These are phyloP conservation scores for Arrhopalites spinosus DNA, from an alignment of 2,888 invertebrate species.

Conservation along the genomic window DNA sequence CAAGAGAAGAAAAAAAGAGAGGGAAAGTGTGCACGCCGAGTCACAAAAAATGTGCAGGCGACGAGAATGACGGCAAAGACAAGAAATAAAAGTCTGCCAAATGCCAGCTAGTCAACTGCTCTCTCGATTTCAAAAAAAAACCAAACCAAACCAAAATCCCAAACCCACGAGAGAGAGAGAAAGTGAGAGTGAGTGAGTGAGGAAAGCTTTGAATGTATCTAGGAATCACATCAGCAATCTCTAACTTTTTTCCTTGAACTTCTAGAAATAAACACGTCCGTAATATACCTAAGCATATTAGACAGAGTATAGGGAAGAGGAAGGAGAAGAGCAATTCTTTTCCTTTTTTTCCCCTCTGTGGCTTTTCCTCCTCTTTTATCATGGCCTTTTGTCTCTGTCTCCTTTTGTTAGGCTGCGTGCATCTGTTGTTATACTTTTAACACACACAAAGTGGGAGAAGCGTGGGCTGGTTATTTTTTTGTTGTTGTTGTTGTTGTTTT, in stretches of 20 bases:
- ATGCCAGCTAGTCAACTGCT: neutral
- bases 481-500: no score
- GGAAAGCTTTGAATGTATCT: neutral
- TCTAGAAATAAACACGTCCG: neutral
- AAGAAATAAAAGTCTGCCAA: conserved; percentile 1
- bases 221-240: no score
- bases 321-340: neutral
- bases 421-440: no score
- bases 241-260: no score
- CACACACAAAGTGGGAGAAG: no score
- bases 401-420: no score
- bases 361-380: neutral
- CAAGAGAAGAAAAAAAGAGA: neutral
- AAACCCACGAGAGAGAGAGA: neutral
- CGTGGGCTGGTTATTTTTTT: no score
- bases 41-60: neutral
- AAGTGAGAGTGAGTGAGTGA: neutral
- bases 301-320: neutral
- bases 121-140: neutral
- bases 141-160: neutral
- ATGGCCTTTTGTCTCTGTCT: no score
- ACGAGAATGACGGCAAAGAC: neutral
- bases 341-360: neutral
- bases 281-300: neutral
- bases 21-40: neutral